A percentile compares a stretch with the other conserved stretches of the same genome.
Evolutionary conservation across 30 jellyfish, hydroid and myxozoan species (phyloP).

Genomic region (Sanderia malayensis): DNA sequence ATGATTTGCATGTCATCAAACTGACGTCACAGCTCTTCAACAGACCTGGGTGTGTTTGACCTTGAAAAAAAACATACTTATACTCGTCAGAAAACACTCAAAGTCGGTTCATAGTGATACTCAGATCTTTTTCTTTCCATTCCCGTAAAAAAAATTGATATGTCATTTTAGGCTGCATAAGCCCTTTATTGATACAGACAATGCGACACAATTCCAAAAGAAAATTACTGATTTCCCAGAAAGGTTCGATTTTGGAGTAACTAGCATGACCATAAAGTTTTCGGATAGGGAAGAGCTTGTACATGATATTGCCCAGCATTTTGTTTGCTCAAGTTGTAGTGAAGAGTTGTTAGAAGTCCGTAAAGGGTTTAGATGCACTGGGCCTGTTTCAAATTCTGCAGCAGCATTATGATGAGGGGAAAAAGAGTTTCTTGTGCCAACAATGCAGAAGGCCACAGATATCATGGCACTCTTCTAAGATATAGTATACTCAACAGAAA

Average conservation of each 20-base stretch:
- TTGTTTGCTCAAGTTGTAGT: not conserved
- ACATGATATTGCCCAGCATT: not conserved
- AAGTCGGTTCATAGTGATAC: no score
- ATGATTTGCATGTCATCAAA: no score
- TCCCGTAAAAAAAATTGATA: no score
- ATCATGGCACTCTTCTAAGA: not conserved
- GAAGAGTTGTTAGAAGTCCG: not conserved
- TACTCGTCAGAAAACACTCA: no score
- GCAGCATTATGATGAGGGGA: not conserved
- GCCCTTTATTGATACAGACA: no score
- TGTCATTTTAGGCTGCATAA: no score
- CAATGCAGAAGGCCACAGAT: not conserved
- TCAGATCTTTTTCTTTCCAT: no score
- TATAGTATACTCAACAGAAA: not conserved
- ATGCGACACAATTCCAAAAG: not conserved
- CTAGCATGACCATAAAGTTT: not conserved
- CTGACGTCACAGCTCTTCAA: no score
- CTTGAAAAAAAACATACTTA: no score
- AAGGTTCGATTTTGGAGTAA: not conserved
- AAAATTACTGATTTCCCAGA: not conserved
- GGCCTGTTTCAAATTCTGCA: not conserved
- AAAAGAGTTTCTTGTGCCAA: not conserved
- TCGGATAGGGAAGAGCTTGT: not conserved
- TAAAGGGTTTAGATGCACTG: not conserved
- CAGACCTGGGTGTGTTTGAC: no score